Conservation (phyloP, 1,140 invertebrate species). For the Lordiphosa mommai region DNA sequence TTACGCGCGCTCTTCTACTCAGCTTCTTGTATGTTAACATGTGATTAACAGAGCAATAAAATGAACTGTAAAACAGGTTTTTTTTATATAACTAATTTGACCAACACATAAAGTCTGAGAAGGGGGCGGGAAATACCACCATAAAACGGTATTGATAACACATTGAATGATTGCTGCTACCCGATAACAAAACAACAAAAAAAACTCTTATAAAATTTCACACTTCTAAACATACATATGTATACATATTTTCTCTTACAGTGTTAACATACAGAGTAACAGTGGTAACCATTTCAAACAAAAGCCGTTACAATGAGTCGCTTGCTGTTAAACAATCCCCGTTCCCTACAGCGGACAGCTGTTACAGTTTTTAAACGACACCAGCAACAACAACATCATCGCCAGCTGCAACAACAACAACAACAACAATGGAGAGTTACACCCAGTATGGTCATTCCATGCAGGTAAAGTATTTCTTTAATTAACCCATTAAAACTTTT, state of each 20-base stretch:
- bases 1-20: no score
- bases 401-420: conserved; percentile 23
- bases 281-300: not conserved
- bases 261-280: not conserved
- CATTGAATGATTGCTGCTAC: no score
- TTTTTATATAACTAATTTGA: not conserved
- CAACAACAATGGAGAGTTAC: conserved; percentile 44
- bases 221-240: not conserved
- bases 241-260: conserved; percentile 1
- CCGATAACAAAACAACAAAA: no score
- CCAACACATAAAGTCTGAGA: no score
- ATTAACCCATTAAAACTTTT: no score
- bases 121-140: no score
- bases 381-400: conserved; percentile 13
- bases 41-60: not conserved
- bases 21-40: no score
- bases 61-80: conserved; percentile 1
- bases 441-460: conserved; percentile 27
- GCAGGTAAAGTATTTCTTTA: no score
- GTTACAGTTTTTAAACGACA: conserved; percentile 30
- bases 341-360: conserved; percentile 23
- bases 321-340: conserved; percentile 24
- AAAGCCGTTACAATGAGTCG: conserved; percentile 44
- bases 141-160: no score
- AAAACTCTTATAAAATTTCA: not conserved